Conservation (phyloP, 2,888 invertebrate species). For the Megamerina dolium region DNA sequence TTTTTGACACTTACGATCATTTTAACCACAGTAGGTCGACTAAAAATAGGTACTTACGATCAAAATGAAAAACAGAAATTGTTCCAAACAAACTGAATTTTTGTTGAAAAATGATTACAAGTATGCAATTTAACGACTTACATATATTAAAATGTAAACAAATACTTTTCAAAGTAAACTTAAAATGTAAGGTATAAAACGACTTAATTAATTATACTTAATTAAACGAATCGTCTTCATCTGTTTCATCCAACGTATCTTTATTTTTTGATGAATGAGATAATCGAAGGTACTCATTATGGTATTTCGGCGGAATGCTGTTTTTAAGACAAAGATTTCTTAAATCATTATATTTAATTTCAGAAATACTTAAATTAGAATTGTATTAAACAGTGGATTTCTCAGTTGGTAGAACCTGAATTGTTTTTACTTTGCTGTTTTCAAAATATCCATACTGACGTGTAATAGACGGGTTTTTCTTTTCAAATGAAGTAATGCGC, state of each 20-base stretch:
- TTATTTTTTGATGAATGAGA: not conserved
- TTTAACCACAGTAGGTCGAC: no score
- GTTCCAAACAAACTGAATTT: no score
- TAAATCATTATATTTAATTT: constrained; percentile 1
- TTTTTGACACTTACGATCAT: no score
- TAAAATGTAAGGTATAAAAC: no score
- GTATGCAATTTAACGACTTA: no score
- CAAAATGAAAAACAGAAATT: no score
- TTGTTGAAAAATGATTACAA: no score
- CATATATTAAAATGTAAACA: no score
- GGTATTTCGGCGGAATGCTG: constrained; percentile 1
- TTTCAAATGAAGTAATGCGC: constrained; percentile 9
- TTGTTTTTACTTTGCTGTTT: no score
- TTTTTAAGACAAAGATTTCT: not conserved
- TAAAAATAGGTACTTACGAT: no score
- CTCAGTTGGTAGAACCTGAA: not conserved
- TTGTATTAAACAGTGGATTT: constrained; percentile 5
- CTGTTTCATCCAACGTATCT: constrained; percentile 1
- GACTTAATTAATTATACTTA: no score
- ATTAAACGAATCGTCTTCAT: constrained; percentile 1
- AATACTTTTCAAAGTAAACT: no score
- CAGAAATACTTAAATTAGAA: not conserved
- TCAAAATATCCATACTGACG: constrained; percentile 10
- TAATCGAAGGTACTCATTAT: constrained; percentile 1
- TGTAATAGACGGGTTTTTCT: constrained; percentile 5